These are phyloP conservation scores for Eolophus roseicapilla DNA, from an alignment of 2,113 vertebrate species.

Conservation along the genomic window DNA sequence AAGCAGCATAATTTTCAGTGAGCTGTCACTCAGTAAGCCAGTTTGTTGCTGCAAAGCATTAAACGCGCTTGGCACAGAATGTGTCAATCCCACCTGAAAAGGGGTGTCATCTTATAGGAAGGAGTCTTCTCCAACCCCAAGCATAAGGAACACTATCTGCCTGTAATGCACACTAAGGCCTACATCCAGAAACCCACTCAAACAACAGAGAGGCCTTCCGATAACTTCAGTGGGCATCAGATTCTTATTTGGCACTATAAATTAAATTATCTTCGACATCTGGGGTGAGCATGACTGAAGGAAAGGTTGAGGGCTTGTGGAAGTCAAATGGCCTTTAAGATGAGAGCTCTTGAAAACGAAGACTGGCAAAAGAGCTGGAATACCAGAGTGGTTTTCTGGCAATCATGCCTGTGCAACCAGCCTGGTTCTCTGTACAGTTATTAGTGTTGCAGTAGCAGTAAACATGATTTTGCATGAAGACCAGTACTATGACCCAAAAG, in stretches of 20 bases:
- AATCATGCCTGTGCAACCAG: fast-evolving
- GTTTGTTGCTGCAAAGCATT: not conserved
- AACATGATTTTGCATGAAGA: fast-evolving
- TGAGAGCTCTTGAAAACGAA: fast-evolving
- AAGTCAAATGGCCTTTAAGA: fast-evolving
- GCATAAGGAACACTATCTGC: not conserved
- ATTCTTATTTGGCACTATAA: not conserved
- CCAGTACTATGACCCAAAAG: fast-evolving
- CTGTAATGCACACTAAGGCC: not conserved
- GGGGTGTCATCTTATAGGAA: not conserved
- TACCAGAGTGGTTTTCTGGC: not conserved
- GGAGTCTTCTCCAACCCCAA: not conserved
- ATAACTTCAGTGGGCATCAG: not conserved
- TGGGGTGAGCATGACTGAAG: too few relatives aligned
- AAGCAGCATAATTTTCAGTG: not conserved
- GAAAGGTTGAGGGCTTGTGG: not conserved
- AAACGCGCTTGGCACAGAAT: not conserved
- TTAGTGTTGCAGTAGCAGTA: too few relatives aligned
- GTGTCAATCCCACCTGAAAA: not conserved
- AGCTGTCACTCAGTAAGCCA: not conserved
- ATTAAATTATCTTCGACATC: not conserved
- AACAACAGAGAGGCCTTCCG: fast-evolving
- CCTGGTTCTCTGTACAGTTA: not conserved
- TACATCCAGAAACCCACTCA: not conserved
- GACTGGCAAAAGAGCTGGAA: not conserved